Evolutionary conservation across 2,113 vertebrate species (phyloP).

Genomic region (Nesogale talazaci): DNA sequence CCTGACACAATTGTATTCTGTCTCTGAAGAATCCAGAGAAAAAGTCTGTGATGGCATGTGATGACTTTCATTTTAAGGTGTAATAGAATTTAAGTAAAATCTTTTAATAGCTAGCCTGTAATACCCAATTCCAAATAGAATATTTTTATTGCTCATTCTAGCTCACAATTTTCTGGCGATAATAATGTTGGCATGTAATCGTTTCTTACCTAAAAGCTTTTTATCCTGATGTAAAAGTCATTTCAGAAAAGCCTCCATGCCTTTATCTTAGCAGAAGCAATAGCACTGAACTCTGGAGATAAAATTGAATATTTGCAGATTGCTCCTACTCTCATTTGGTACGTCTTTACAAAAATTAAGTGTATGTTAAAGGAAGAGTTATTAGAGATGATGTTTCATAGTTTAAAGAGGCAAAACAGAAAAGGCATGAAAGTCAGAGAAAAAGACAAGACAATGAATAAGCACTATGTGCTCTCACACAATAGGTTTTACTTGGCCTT

Average conservation of each 20-base stretch:
- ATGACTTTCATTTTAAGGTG: conserved; percentile 76
- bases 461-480: background rate
- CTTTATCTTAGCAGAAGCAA: conserved; percentile 66
- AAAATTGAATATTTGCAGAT: conserved; percentile 54
- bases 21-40: conserved; percentile 68
- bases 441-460: conserved; percentile 25
- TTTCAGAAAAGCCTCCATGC: conserved; percentile 60
- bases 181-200: conserved; percentile 72
- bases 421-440: conserved; percentile 1
- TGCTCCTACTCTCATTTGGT: conserved; percentile 28
- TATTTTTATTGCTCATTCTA: conserved; percentile 80
- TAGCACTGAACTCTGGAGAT: conserved; percentile 59
- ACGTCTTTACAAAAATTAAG: conserved; percentile 36
- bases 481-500: conserved; percentile 19
- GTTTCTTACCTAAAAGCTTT: conserved; percentile 68
- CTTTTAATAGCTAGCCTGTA: conserved; percentile 68
- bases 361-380: conserved; percentile 25
- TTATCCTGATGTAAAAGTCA: conserved; percentile 64
- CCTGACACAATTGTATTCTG: conserved; percentile 71
- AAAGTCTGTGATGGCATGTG: conserved; percentile 73
- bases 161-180: conserved; percentile 69
- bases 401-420: conserved; percentile 35
- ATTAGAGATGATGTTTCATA: background rate
- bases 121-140: conserved; percentile 74
- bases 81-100: conserved; percentile 75